phyloP scores from a whole-genome alignment of 2,888 invertebrate species.

The Cyclophora punctaria region DNA sequence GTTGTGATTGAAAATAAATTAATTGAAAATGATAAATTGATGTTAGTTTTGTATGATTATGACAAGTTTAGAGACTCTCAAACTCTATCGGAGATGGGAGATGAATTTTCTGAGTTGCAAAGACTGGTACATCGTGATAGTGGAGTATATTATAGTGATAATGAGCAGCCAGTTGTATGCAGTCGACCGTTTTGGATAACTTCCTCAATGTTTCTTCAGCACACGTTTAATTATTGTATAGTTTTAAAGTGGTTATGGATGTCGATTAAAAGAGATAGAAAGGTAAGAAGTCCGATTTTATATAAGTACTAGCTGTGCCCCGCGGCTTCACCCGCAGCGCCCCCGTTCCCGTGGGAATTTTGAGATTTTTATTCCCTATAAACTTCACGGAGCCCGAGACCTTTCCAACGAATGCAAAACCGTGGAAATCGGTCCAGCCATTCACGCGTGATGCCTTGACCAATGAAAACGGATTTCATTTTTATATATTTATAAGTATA shows the following conservation, averaged over 20 bases:
- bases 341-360: too few species aligned
- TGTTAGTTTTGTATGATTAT: conserved; percentile 53
- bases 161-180: conserved; percentile 13
- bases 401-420: too few species aligned
- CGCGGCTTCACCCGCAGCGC: too few species aligned
- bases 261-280: conserved; percentile 38
- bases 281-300: conserved; percentile 36
- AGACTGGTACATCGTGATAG: conserved; percentile 33
- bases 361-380: too few species aligned
- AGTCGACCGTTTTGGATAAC: conserved; percentile 38
- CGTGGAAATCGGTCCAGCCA: too few species aligned
- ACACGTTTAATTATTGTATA: conserved; percentile 47
- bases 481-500: too few species aligned
- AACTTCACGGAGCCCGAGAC: too few species aligned
- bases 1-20: conserved; percentile 34
- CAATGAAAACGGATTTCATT: too few species aligned
- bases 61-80: conserved; percentile 48
- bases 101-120: conserved; percentile 44
- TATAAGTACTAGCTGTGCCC: too few species aligned
- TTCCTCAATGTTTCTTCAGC: conserved; percentile 57
- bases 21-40: conserved; percentile 27
- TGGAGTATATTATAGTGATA: conserved; percentile 9
- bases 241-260: conserved; percentile 43
- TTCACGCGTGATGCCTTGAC: too few species aligned
- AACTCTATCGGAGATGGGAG: conserved; percentile 32